Conservation (phyloP, 37 sponge, comb jelly and placozoan genomes). For the Spongia lamella region DNA sequence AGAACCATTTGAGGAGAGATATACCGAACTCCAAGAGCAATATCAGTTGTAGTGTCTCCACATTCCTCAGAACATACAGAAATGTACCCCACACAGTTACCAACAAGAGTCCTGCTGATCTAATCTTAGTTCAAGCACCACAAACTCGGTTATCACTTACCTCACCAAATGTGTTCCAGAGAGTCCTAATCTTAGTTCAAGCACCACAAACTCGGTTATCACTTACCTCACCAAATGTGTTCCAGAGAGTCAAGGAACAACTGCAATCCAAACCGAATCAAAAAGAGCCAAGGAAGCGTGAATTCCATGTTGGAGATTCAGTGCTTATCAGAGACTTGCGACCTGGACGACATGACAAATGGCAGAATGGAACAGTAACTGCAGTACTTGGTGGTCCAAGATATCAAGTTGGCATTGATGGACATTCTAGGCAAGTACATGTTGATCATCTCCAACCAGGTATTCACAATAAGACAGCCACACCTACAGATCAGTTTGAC, state of each 20-base stretch:
- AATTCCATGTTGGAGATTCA: background rate
- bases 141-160: background rate
- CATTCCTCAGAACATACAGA: background rate
- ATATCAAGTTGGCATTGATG: too few species aligned
- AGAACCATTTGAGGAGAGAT: background rate
- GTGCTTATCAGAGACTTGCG: background rate
- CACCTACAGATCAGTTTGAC: too few species aligned
- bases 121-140: background rate
- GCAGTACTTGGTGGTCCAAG: too few species aligned
- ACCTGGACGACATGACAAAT: background rate
- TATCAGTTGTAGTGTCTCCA: background rate
- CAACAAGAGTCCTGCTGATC: background rate
- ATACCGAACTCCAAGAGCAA: background rate
- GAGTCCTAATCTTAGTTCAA: background rate
- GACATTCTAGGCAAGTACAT: background rate
- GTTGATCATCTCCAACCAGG: conserved; percentile 9
- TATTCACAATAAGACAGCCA: too few species aligned
- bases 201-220: background rate
- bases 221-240: too few species aligned
- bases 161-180: too few species aligned
- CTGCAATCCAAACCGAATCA: too few species aligned
- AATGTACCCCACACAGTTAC: conserved; percentile 1
- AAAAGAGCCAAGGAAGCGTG: background rate
- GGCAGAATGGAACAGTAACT: background rate
- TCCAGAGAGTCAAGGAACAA: too few species aligned